These are phyloP conservation scores for Drosophila bocqueti DNA, from an alignment of 1,140 invertebrate species.

Conservation along the genomic window DNA sequence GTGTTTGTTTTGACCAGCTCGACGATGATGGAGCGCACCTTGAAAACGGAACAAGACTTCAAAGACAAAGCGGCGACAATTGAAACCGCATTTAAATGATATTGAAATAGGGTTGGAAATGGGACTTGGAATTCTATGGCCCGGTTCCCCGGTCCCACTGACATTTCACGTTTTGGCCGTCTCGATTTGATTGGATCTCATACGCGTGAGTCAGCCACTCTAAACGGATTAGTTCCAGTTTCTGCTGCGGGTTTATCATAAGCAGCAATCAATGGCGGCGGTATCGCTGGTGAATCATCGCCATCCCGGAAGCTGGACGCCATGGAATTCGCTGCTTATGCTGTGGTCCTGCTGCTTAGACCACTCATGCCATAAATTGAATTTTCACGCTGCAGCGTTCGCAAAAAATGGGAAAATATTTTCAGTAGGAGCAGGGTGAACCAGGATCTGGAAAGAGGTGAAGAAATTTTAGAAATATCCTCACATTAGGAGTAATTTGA, in stretches of 20 bases:
- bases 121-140: conserved; percentile 10
- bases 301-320: conserved; percentile 25
- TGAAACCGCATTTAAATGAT: conserved; percentile 5
- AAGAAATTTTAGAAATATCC: background rate
- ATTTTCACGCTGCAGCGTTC: conserved; percentile 48
- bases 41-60: conserved; percentile 13
- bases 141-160: background rate
- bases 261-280: conserved; percentile 10
- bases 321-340: conserved; percentile 3
- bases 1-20: conserved; percentile 36
- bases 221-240: conserved; percentile 36
- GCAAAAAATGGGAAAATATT: conserved; percentile 27
- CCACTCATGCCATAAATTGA: conserved; percentile 50
- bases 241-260: conserved; percentile 15
- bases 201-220: conserved; percentile 24
- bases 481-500: background rate
- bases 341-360: conserved; percentile 39
- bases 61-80: conserved; percentile 16
- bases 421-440: background rate
- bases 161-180: conserved; percentile 43
- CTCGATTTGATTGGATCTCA: conserved; percentile 19
- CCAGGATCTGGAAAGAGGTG: background rate
- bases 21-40: conserved; percentile 24
- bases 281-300: conserved; percentile 29
- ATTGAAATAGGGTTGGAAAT: conserved; percentile 8